Percentiles rank a stretch among this genome's conserved stretches.
These are phyloP conservation scores for Amiota minor DNA, from an alignment of 2,888 invertebrate genomes.

Conservation along the genomic window DNA sequence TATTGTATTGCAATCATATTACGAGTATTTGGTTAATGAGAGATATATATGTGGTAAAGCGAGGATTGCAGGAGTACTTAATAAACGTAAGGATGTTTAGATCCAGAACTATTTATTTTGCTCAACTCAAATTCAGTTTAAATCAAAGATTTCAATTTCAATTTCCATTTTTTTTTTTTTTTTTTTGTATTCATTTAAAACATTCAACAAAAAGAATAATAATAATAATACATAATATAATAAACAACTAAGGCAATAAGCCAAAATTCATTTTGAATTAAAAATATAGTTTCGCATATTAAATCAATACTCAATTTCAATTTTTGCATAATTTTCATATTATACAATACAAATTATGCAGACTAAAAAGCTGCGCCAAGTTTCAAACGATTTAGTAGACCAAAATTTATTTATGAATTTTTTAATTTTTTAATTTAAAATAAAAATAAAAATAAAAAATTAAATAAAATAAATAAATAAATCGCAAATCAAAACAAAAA, in stretches of 20 bases:
- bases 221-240: background rate
- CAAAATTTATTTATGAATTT: background rate
- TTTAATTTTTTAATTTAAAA: background rate
- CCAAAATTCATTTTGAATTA: too few relatives aligned
- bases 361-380: constrained; percentile 3
- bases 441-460: background rate
- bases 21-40: too few relatives aligned
- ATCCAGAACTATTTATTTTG: background rate
- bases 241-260: background rate
- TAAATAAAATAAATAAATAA: background rate
- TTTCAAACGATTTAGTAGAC: too few relatives aligned
- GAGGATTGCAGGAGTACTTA: too few relatives aligned
- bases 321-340: constrained; percentile 39
- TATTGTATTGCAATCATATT: background rate
- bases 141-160: background rate
- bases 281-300: background rate
- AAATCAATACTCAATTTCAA: too few relatives aligned
- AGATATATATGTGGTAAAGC: too few relatives aligned
- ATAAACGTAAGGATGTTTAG: too few relatives aligned
- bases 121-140: background rate
- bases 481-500: too few relatives aligned
- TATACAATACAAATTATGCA: constrained; percentile 38
- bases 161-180: too few relatives aligned
- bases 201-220: constrained; percentile 29
- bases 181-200: too few relatives aligned